Base-by-base conservation (phyloP, 2,113 vertebrate genomes). In the Cinclus mexicanus region DNA sequence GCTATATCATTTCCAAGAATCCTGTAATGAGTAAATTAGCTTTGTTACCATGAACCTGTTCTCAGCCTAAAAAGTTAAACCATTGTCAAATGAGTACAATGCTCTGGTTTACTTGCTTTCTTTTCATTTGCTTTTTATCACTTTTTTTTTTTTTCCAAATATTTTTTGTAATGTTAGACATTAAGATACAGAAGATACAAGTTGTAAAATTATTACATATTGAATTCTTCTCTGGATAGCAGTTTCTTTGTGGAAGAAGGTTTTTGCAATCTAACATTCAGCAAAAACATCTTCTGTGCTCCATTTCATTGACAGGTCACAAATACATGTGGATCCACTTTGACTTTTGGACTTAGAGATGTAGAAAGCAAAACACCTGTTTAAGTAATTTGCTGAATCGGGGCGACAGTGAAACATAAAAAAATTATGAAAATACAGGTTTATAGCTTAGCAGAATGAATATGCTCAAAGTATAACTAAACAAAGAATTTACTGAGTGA, bases 1-100 rank as follows among this genome's bases (percentile, higher is more conserved):
- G 46, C 52, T 97, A 39, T 85, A 87, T 85, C n/a, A 90, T 91
- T 95, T 93, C 81, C 68, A 95, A 89, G 60, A 91, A 90, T 87
- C 11, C 83, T 83, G 75, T 69, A 93, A 28, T 26, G 42, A 97
- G 56, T 64, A 86, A 95, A 95, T 52, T 55, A 79, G 33, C 28
- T 97, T 96, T 91, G 59, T 88, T 97, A 70, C 44, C 56, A 92
- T 57, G 61, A 89, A 94, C 72, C 67, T 55, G 31, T 52, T 96
- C 95, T 97, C 87, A 90, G 76, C 67, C 82, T 92, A 91, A 97
- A 93, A 93, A 68, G 77, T 67, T 82, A 53, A 67, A 59, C 37
- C 52, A 21, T 25, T 8, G 4, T 25, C 29, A 94, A 93, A 78
- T 90, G 22, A 93, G 22, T 75, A 60, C 11, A 65, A 35, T 46